Percentiles rank a stretch among this genome's conserved stretches.
These are phyloP conservation scores for Listrodromus nycthemerus DNA, from an alignment of 2,888 invertebrate genomes.

Conservation along the genomic window DNA sequence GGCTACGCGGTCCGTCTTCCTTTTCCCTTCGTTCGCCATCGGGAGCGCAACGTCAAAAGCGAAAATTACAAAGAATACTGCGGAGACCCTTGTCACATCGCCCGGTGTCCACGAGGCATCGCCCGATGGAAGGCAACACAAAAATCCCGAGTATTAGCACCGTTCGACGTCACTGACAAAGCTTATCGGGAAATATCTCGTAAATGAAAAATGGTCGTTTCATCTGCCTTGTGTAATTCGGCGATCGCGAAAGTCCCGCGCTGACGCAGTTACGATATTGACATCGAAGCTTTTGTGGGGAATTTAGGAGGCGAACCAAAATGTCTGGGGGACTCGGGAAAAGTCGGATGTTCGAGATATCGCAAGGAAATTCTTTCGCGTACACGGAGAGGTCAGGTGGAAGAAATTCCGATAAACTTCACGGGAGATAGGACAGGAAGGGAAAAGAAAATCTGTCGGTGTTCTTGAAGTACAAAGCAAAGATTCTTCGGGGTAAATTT, in stretches of 20 bases:
- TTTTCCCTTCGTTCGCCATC: background rate
- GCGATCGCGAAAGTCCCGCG: background rate
- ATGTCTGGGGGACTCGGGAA: background rate
- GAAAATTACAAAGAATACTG: background rate
- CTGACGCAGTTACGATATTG: background rate
- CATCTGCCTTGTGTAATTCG: background rate
- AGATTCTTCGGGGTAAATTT: background rate
- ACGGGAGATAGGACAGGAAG: background rate
- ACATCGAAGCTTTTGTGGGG: background rate
- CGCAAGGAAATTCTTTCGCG: constrained; percentile 29
- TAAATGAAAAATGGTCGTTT: constrained; percentile 15
- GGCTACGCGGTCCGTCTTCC: background rate
- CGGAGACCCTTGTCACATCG: constrained; percentile 1
- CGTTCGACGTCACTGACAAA: background rate
- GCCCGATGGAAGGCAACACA: background rate
- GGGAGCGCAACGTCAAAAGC: background rate
- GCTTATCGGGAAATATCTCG: constrained; percentile 21
- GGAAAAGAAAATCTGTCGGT: background rate
- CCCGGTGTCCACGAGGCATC: background rate
- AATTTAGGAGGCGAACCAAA: background rate
- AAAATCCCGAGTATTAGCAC: background rate
- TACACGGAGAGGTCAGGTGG: background rate
- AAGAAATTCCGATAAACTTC: constrained; percentile 36
- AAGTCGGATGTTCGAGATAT: background rate
- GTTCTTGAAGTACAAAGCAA: background rate